A percentile compares a stretch with the other conserved stretches of the same genome.
Conservation (phyloP, 2,797 vertebrate species). For the Gallirallus australis region DNA sequence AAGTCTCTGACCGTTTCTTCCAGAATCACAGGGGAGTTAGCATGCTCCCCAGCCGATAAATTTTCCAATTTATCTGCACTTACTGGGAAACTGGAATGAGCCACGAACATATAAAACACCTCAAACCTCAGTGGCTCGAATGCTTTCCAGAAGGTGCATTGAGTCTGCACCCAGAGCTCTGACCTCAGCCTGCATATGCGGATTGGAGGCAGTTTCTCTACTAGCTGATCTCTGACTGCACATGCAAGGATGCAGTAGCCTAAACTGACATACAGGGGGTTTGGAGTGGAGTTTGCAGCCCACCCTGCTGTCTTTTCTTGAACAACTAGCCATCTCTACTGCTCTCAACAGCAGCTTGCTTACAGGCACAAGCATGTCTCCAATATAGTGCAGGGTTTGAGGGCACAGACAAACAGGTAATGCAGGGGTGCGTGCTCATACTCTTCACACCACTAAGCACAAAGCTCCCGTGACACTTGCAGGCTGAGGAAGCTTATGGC, state of each 20-base stretch:
- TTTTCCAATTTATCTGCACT: not conserved
- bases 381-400: not conserved
- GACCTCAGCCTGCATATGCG: not conserved
- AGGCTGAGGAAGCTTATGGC: not conserved
- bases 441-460: fast-evolving
- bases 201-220: not conserved
- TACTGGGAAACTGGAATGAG: not conserved
- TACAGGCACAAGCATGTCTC: not conserved
- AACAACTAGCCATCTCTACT: too few relatives aligned
- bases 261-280: not conserved
- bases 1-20: too few relatives aligned
- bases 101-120: not conserved
- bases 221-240: not conserved
- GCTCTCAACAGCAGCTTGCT: not conserved
- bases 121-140: not conserved
- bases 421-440: not conserved
- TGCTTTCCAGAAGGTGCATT: not conserved
- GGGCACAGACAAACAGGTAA: not conserved
- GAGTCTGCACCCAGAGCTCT: not conserved
- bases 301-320: not conserved
- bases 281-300: not conserved
- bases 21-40: too few relatives aligned
- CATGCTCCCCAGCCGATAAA: too few relatives aligned
- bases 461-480: not conserved
- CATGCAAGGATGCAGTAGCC: not conserved